Evolutionary conservation across 1,140 invertebrate species (phyloP), one percentile per base, ranked within the genome.

Genomic region (Bilobella aurantiaca): DNA sequence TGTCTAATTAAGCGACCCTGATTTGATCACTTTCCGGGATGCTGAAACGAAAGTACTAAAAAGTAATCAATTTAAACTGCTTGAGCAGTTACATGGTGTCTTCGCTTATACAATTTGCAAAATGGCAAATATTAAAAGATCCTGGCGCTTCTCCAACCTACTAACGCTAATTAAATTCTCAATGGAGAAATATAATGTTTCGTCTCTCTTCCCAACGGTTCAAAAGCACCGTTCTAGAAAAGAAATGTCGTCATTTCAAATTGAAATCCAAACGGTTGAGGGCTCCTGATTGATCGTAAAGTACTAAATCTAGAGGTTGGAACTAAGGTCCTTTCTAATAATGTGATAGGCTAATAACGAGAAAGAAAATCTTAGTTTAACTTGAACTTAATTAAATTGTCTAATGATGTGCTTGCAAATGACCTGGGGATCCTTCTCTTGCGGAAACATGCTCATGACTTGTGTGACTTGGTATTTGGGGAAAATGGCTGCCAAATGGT

Each of bases 331-430:
- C 8, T 42, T 42, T 42, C 8, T 12, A 8, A 42, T 12, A 42
- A 8, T 42, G n/a, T 42, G 37, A 42, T 42, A n/a, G 8, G 37
- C 8, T n/a, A n/a, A 42, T 12, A n/a, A n/a, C 37, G 8, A 42
- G 8, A 42, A 42, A 42, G 37, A 12, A 42, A 42, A n/a, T 42
- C n/a, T 42, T 8, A 42, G 8, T 8, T 42, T n/a, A 8, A 12
- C 8, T 8, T n/a, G 37, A 23, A 28, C 18, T 68, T 61, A 70
- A 31, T 68, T 70, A 79, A 87, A 87, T 81, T 88, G 85, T 27
- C 81, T 80, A 62, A 94, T 77, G 69, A 96, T 91, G 63, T 89
- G 85, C 34, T 89, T 87, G 79, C 91, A 96, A 69, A 96, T 89
- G 73, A 87, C 87, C 74, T 93, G 86, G 0, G 91, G 85, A 77